A percentile compares a stretch with the other conserved stretches of the same genome.
Evolutionary conservation across 2,113 vertebrate genomes (phyloP).

Genomic region (Panurus biarmicus): DNA sequence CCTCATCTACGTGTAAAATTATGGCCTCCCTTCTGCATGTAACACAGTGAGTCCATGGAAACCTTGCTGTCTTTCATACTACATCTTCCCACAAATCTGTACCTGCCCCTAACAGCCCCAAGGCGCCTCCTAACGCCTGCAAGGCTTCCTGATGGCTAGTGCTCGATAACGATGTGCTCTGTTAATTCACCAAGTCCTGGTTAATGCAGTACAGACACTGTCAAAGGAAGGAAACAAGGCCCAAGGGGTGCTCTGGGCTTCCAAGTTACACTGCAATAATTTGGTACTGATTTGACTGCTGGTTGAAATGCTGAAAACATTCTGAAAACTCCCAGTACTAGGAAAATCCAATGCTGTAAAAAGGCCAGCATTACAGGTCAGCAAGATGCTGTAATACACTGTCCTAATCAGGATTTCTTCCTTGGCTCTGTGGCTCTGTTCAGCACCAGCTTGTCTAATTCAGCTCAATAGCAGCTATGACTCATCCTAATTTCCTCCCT

Average conservation of each 20-base stretch:
- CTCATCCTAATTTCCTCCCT: constrained; percentile 10
- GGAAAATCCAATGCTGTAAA: neutral
- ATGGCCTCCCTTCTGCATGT: neutral
- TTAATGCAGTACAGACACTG: neutral
- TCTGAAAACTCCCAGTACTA: neutral
- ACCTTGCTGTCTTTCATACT: neutral
- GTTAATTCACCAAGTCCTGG: neutral
- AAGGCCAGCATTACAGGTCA: neutral
- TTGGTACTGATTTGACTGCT: neutral
- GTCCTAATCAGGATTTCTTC: neutral
- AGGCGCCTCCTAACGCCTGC: neutral
- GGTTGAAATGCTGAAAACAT: neutral
- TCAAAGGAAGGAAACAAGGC: neutral
- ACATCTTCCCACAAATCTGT: neutral
- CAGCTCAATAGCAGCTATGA: neutral
- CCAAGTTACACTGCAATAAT: neutral
- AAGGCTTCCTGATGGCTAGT: neutral
- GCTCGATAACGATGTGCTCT: rapidly evolving
- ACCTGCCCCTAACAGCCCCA: neutral
- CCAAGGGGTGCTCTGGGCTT: neutral
- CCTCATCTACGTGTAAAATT: neutral
- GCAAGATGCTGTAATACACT: neutral
- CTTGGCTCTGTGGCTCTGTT: neutral
- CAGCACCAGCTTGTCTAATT: neutral
- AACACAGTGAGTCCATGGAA: neutral